phyloP scores from a whole-genome alignment of 2,113 vertebrate species.

The Pseudopodoces humilis region DNA sequence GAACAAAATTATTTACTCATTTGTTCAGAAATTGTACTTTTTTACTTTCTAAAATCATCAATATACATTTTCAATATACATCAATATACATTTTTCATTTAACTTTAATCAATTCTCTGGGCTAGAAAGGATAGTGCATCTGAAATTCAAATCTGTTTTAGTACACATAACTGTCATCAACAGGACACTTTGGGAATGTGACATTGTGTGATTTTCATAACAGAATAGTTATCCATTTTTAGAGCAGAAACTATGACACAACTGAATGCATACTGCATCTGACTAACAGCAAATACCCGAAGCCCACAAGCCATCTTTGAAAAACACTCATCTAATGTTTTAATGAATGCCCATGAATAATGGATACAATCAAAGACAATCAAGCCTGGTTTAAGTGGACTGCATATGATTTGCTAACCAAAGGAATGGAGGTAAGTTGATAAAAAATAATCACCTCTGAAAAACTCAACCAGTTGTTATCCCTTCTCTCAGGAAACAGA shows the following conservation, averaged over 20 bases:
- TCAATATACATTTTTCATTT: neutral
- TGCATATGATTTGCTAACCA: neutral
- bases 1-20: neutral
- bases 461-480: neutral
- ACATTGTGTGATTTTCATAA: neutral
- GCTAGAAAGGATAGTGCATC: neutral
- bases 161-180: neutral
- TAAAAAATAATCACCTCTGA: neutral
- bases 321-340: neutral
- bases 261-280: neutral
- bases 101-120: neutral
- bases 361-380: constrained; percentile 2
- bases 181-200: neutral
- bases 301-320: neutral
- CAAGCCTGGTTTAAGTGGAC: neutral
- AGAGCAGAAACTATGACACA: neutral
- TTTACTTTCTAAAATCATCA: neutral
- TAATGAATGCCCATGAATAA: neutral
- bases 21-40: neutral
- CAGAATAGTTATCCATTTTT: neutral
- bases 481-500: neutral
- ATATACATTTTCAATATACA: neutral
- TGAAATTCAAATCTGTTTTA: neutral
- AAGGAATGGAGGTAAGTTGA: neutral
- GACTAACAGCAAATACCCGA: neutral